Evolutionary conservation across 1,140 invertebrate genomes (phyloP).

Genomic region (Ruditapes philippinarum): DNA sequence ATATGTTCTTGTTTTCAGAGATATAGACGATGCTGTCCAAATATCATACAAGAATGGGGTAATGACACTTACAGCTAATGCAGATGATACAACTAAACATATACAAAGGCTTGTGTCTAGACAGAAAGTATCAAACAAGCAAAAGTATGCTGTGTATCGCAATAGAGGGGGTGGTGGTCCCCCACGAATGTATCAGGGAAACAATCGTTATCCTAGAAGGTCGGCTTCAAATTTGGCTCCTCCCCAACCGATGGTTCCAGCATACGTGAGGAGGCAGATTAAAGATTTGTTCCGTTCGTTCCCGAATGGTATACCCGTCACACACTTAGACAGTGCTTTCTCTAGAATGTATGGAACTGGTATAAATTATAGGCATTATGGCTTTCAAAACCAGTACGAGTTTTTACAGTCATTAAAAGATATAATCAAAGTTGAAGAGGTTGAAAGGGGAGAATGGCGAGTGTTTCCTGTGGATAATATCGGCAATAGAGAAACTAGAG

Average conservation of each 20-base stretch:
- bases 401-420: conserved; percentile 72
- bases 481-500: too few species aligned
- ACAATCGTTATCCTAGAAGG: background rate
- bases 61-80: conserved; percentile 74
- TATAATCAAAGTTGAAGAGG: conserved; percentile 70
- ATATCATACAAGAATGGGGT: conserved; percentile 71
- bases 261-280: conserved; percentile 70
- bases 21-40: conserved; percentile 78
- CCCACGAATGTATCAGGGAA: conserved; percentile 9
- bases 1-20: conserved; percentile 54
- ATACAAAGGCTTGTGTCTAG: conserved; percentile 80
- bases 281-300: conserved; percentile 72
- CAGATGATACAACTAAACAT: conserved; percentile 78
- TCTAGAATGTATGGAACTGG: conserved; percentile 73
- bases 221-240: background rate
- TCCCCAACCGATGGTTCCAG: conserved; percentile 65
- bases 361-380: conserved; percentile 70
- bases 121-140: conserved; percentile 77
- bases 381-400: conserved; percentile 72
- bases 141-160: conserved; percentile 72
- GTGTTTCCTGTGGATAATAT: conserved; percentile 63
- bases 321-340: conserved; percentile 76
- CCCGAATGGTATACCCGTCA: conserved; percentile 71
- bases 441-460: conserved; percentile 62
- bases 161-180: conserved; percentile 17